Evolutionary conservation across 1,140 invertebrate species (phyloP), one percentile per base, ranked within the genome.

Genomic region (Steinernema feltiae): DNA sequence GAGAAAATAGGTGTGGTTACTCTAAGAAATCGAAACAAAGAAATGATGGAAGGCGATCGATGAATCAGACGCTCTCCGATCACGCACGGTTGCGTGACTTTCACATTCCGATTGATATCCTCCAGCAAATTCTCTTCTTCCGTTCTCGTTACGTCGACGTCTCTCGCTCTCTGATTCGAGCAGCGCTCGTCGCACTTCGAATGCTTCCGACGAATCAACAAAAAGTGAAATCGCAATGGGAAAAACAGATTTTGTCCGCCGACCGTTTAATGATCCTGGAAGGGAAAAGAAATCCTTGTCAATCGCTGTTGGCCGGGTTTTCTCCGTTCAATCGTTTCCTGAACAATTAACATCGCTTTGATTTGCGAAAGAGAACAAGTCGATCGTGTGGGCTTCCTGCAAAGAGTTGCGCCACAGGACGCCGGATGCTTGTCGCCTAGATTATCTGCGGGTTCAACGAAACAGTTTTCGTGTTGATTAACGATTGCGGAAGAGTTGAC

Each of bases 211-310:
- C 53, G 24, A 63, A 63, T 7, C 53, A 63, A 63, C 53, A 63
- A 63, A 63, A 63, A 63, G 53, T 63, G 53, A 63, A 63, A 15
- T 63, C 53, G 15, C 12, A 63, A 63, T 63, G 53, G 53, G 24
- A 63, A 63, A 46, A 15, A 63, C 53, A 63, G 53, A 27, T 7
- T 21, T 21, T 63, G 53, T 17, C 53, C 53, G 24, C 24, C 24
- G 24, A 63, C 53, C 7, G 24, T n/a, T 21, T n/a, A 63, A 21
- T 63, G 53, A 63, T 63, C 53, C 53, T 7, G 24, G 24, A 63
- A 63, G 53, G 53, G 53, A 12, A 27, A 63, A 63, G n/a, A n/a
- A n/a, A n/a, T n/a, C n/a, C n/a, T n/a, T n/a, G n/a, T n/a, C n/a
- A n/a, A n/a, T n/a, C n/a, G n/a, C n/a, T n/a, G n/a, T n/a, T n/a